Evolutionary conservation across 2,797 vertebrate genomes (phyloP), one percentile per base, ranked within the genome.

Genomic region (Pipistrellus pygmaeus): DNA sequence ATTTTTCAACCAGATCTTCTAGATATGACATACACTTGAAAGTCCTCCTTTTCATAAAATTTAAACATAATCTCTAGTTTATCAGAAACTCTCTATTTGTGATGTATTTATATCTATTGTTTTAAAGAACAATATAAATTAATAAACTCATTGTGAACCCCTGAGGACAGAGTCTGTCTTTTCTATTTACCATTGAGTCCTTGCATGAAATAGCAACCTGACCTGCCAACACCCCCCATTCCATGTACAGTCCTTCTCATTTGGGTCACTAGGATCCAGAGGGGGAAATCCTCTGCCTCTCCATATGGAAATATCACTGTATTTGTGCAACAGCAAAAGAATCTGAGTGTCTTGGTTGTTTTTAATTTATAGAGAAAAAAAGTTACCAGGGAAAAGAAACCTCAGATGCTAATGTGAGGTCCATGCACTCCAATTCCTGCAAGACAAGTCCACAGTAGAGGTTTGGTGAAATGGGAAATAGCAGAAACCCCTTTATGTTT

Each of bases 41-140:
- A 92, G 13, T 1, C 15, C n/a, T 73, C 15, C 44, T 85, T 88
- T 84, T 51, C n/a, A 60, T 35, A 90, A 90, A 82, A 88, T 71
- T 25, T 44, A 73, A 93, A 88, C 78, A 51, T 38, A 76, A 8
- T 88, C 35, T 92, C 32, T 35, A 38, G 20, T 53, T 72, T 80
- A 62, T 62, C 48, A 87, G 60, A n/a, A 68, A 64, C 11, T 62
- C 27, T 85, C 44, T 72, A 78, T 41, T 32, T 71, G 1, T 71
- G 32, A 21, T 5, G 0, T 62, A n/a, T 46, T 89, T 92, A 25
- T 21, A 76, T 32, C 41, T 76, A 27, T 35, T 60, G 2, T 51
- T 88, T 71, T 35, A 41, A 44, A 80, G 21, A 86, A 13, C 11
- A 71, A 66, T 17, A 81, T 53, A 83, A 90, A 30, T 14, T n/a